Percentiles rank a stretch among this genome's conserved stretches.
These are phyloP conservation scores for Terrapene triunguis DNA, from an alignment of 2,113 vertebrate genomes.

Conservation along the genomic window DNA sequence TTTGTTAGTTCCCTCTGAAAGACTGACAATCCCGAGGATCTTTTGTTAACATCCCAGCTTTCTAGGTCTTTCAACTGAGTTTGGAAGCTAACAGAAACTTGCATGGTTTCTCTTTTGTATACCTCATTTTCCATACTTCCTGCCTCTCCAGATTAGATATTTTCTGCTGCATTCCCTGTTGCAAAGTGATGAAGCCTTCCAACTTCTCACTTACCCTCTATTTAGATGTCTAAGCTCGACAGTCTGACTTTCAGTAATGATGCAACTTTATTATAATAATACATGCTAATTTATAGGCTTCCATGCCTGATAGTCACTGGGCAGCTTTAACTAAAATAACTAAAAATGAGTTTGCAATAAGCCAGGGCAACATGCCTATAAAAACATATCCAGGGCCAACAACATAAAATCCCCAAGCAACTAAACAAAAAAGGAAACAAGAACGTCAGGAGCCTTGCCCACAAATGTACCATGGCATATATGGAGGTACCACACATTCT, in stretches of 20 bases:
- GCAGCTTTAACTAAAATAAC: slow-evolving; percentile 23
- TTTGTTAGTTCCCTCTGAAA: slow-evolving; percentile 19
- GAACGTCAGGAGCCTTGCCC: slow-evolving; percentile 47
- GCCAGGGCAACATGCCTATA: slow-evolving; percentile 51
- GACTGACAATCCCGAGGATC: not conserved
- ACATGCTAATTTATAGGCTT: slow-evolving; percentile 39
- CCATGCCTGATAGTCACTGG: not conserved
- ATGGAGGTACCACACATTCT: not conserved
- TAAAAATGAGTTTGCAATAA: slow-evolving; percentile 39
- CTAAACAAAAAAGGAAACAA: slow-evolving; percentile 57
- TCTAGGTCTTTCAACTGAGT: slow-evolving; percentile 13
- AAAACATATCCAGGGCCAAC: slow-evolving; percentile 38
- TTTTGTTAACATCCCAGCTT: slow-evolving; percentile 39
- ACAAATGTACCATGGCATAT: slow-evolving; percentile 23
- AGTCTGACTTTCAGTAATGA: slow-evolving; percentile 34
- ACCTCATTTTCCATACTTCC: slow-evolving; percentile 18
- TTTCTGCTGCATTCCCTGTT: slow-evolving; percentile 1
- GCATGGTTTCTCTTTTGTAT: not conserved
- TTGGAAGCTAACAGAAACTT: slow-evolving; percentile 20
- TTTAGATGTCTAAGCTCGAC: not conserved
- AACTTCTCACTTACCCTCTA: slow-evolving; percentile 22
- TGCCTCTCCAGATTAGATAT: not conserved
- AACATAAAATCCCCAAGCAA: slow-evolving; percentile 49
- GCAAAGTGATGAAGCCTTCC: not conserved
- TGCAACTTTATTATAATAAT: slow-evolving; percentile 23